Evolutionary conservation across 2,888 invertebrate genomes (phyloP).

Genomic region (Polymixis flavicincta): DNA sequence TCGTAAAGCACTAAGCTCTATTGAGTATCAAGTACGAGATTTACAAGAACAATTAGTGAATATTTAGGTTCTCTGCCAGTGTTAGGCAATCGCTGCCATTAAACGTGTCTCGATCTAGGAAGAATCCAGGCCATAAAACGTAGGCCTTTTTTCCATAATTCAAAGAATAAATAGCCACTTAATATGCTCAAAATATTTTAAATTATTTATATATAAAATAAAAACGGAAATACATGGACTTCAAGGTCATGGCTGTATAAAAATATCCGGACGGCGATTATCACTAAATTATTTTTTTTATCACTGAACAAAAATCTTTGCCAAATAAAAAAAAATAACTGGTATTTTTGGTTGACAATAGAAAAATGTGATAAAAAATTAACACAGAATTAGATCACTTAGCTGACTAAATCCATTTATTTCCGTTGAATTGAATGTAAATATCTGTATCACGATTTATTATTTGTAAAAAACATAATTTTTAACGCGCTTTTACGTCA

Average conservation of each 20-base stretch:
- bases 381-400: constrained; percentile 33
- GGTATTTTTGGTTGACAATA: constrained; percentile 1
- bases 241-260: constrained; percentile 1
- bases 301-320: not conserved
- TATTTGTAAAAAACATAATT: constrained; percentile 32
- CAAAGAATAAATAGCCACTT: not conserved
- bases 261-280: not conserved
- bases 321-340: constrained; percentile 5
- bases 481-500: constrained; percentile 18
- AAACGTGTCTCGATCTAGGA: not conserved
- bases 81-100: not conserved
- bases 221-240: not conserved
- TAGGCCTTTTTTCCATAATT: not conserved
- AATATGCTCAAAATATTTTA: not conserved
- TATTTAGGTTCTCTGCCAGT: not conserved
- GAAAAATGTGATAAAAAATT: constrained; percentile 23
- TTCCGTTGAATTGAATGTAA: constrained; percentile 17
- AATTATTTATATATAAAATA: no score
- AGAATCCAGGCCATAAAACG: not conserved
- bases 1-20: not conserved
- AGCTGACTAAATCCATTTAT: constrained; percentile 23
- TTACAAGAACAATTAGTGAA: not conserved
- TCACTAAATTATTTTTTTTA: not conserved
- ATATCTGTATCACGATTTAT: constrained; percentile 41
- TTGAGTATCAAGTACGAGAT: not conserved